Percentiles rank a stretch among this genome's conserved stretches.
These are phyloP conservation scores for Morelia viridis DNA, from an alignment of 2,797 vertebrate species.

Conservation along the genomic window DNA sequence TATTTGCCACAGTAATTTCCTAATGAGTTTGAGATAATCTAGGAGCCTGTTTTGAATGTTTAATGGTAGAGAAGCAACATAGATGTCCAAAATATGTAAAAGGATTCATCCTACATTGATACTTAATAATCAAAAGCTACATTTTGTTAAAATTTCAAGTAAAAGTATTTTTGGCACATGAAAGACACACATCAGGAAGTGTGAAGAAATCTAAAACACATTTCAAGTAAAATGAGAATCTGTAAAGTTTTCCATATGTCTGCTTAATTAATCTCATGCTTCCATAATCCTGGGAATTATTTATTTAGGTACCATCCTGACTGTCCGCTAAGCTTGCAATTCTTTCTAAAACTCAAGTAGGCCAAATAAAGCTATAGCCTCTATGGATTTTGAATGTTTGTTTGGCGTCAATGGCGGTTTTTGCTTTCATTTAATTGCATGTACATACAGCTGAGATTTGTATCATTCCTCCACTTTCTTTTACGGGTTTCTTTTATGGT, in stretches of 20 bases:
- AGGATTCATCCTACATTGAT: not conserved
- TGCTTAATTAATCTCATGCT: slow-evolving; percentile 57
- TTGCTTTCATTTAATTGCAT: not conserved
- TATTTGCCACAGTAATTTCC: slow-evolving; percentile 32
- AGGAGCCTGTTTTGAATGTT: not conserved
- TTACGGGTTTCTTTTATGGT: not conserved
- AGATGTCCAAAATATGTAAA: slow-evolving; percentile 24
- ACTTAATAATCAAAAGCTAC: slow-evolving; percentile 32
- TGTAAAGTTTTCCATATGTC: slow-evolving; percentile 50
- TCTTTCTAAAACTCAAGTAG: not conserved
- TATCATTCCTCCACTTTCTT: not conserved
- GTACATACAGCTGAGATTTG: not conserved
- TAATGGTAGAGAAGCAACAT: slow-evolving; percentile 2
- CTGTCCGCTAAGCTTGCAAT: slow-evolving; percentile 2
- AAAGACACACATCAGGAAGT: slow-evolving; percentile 41
- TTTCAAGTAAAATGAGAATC: slow-evolving; percentile 50
- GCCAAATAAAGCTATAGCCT: not conserved
- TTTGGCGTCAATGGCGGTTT: not conserved
- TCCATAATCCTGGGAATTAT: slow-evolving; percentile 41
- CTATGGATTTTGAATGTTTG: not conserved
- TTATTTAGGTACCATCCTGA: not conserved
- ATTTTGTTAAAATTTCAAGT: slow-evolving; percentile 26
- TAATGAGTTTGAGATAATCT: slow-evolving; percentile 35
- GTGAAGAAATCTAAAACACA: slow-evolving; percentile 67
- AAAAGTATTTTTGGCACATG: slow-evolving; percentile 53